These are phyloP conservation scores for Platycheirus albimanus DNA, from an alignment of 2,888 invertebrate species.

Conservation along the genomic window DNA sequence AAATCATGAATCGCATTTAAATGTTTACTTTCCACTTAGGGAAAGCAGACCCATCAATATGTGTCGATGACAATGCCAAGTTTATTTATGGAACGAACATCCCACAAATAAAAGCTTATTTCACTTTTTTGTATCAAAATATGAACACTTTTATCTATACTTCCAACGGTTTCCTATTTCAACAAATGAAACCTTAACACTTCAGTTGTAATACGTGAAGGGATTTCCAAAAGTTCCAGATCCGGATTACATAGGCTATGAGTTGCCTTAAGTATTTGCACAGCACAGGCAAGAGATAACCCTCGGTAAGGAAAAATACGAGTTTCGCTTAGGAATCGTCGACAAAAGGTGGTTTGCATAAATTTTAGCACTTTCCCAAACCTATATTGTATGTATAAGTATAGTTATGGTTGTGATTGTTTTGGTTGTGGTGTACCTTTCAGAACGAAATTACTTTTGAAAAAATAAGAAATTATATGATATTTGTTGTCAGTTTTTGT, in stretches of 20 bases:
- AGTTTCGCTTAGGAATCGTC: slow-evolving; percentile 60
- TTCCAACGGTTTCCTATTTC: slow-evolving; percentile 40
- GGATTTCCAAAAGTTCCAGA: slow-evolving; percentile 59
- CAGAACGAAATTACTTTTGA: slow-evolving; percentile 52
- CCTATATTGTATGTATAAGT: slow-evolving; percentile 7
- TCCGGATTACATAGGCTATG: slow-evolving; percentile 56
- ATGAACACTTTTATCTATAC: slow-evolving; percentile 53
- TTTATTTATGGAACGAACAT: slow-evolving; percentile 57
- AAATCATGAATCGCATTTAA: slow-evolving; percentile 58
- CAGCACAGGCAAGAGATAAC: slow-evolving; percentile 31
- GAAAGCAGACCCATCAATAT: slow-evolving; percentile 52
- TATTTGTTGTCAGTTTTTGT: slow-evolving; percentile 62
- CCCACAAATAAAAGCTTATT: slow-evolving; percentile 62
- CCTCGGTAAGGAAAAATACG: slow-evolving; percentile 25
- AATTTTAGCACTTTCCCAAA: slow-evolving; percentile 56
- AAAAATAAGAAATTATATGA: slow-evolving; percentile 51
- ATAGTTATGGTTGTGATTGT: slow-evolving; percentile 45
- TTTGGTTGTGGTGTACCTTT: slow-evolving; percentile 49
- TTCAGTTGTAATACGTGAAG: slow-evolving; percentile 67
- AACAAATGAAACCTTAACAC: slow-evolving; percentile 69
- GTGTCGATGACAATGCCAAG: slow-evolving; percentile 29
- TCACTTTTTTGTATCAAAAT: slow-evolving; percentile 40
- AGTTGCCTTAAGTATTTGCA: slow-evolving; percentile 59
- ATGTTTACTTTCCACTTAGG: slow-evolving; percentile 59
- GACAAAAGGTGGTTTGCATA: slow-evolving; percentile 71